Evolutionary conservation across 2,797 vertebrate genomes (phyloP).

Genomic region (Sebastes steindachneri): DNA sequence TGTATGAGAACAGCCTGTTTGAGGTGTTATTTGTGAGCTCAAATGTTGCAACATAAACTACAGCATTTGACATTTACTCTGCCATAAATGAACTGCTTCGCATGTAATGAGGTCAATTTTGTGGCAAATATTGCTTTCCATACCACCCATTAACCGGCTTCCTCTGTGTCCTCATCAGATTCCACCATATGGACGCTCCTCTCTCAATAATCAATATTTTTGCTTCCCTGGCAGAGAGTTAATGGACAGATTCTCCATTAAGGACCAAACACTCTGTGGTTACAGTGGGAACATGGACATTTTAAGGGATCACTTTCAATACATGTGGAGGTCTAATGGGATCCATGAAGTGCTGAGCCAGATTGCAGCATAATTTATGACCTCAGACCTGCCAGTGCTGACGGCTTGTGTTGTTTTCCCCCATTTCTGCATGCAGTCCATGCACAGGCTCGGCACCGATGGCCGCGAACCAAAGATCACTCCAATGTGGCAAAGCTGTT

Average conservation of each 20-base stretch:
- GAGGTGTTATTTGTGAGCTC: not conserved
- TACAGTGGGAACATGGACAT: constrained; percentile 33
- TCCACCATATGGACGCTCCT: constrained; percentile 14
- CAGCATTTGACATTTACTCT: not conserved
- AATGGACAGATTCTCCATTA: constrained; percentile 66
- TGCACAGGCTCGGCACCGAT: not conserved
- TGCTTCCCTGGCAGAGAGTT: constrained; percentile 42
- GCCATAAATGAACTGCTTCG: not conserved
- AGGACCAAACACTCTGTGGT: constrained; percentile 21
- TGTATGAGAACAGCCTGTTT: not conserved
- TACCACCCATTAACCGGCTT: constrained; percentile 32
- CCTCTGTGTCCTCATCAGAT: constrained; percentile 3
- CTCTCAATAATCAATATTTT: constrained; percentile 62
- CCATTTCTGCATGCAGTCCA: constrained; percentile 38
- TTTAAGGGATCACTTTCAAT: constrained; percentile 54
- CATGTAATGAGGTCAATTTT: not conserved
- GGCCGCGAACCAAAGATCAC: constrained; percentile 20
- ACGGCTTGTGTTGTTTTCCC: constrained; percentile 39
- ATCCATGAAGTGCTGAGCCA: constrained; percentile 61
- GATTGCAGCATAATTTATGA: constrained; percentile 52
- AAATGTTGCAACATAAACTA: not conserved
- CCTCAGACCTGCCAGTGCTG: constrained; percentile 40
- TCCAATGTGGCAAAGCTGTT: constrained; percentile 5
- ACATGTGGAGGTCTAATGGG: constrained; percentile 62
- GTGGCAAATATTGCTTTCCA: not conserved